Base-by-base conservation (phyloP, 2,113 vertebrate genomes). In the Choloepus hoffmanni region DNA sequence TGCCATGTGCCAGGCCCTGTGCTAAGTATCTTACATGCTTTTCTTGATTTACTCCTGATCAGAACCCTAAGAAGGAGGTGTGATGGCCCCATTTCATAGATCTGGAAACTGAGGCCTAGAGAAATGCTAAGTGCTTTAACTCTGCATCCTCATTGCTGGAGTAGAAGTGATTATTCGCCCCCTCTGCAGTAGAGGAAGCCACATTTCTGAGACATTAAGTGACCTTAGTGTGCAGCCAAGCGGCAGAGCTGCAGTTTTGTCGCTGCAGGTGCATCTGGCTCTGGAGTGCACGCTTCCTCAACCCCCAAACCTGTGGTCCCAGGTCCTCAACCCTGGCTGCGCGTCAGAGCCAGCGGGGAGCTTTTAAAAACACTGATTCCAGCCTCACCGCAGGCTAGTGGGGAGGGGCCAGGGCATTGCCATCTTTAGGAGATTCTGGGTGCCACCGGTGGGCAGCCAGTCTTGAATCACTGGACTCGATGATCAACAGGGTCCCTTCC, bases 151-250 rank as follows among this genome's bases (percentile, higher is more conserved):
- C 67, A 43, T 0, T 0, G 43, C 30, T 7, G 68, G 50, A 63
- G 48, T 33, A 28, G 62, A 21, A 21, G 6, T 5, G 1, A 7
- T 13, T 14, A 7, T 23, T 76, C 5, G 0, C n/a, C 26, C 5
- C 2, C 0, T 12, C 11, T 28, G 2, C 3, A 6, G 43, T 12
- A 76, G 23, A 40, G 40, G 40, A 74, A 24, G 40, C 28, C 6
- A n/a, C 14, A 21, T 50, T 48, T 40, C 45, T 8, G 1, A 5
- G 87, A 50, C 2, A 2, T 13, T 11, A 16, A 19, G 62, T 16
- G 55, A 21, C 55, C 87, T 76, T 4, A 12, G 74, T 4, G 21
- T 4, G 2, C 26, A 26, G 93, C 60, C 43, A 14, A 1, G 50
- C 0, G n/a, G 28, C 67, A 15, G 67, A 72, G 67, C 48, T 2